These are phyloP conservation scores for Liasis olivaceus DNA, from an alignment of 2,797 vertebrate species.

Conservation along the genomic window DNA sequence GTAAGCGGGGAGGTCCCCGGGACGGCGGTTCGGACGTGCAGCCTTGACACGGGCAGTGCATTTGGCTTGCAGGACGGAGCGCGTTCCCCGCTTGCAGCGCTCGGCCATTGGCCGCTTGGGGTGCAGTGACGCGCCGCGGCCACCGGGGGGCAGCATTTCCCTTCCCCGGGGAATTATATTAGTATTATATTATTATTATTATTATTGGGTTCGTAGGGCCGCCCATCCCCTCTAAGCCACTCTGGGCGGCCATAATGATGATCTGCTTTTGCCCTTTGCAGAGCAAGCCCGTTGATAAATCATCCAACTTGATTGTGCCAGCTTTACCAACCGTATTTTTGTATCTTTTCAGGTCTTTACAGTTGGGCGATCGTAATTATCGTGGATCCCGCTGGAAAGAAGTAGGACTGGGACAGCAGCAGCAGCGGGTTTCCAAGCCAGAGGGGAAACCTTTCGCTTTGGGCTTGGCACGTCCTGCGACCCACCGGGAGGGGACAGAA, in stretches of 20 bases:
- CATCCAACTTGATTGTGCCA: neutral
- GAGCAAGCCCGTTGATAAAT: neutral
- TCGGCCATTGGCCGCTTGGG: neutral
- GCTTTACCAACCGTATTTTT: neutral
- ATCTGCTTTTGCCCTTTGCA: too few relatives aligned
- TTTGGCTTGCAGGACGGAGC: neutral
- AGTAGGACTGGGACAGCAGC: neutral
- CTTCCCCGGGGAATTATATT: neutral
- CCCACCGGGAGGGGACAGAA: neutral
- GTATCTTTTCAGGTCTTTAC: constrained; percentile 22
- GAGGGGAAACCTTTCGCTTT: neutral
- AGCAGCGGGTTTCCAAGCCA: too few relatives aligned
- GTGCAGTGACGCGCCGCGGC: neutral
- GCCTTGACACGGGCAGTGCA: neutral
- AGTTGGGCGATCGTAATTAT: constrained; percentile 2
- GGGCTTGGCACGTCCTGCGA: neutral
- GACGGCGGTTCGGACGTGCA: neutral
- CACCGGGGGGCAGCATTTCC: neutral
- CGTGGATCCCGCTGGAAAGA: neutral
- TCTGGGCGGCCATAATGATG: neutral
- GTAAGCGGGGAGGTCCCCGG: neutral
- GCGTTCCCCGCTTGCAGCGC: neutral
- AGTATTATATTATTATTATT: neutral
- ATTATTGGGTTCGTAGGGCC: neutral
- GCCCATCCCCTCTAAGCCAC: neutral